Evolutionary conservation across 2,888 invertebrate genomes (phyloP).

Genomic region (Tenthredo distinguenda): DNA sequence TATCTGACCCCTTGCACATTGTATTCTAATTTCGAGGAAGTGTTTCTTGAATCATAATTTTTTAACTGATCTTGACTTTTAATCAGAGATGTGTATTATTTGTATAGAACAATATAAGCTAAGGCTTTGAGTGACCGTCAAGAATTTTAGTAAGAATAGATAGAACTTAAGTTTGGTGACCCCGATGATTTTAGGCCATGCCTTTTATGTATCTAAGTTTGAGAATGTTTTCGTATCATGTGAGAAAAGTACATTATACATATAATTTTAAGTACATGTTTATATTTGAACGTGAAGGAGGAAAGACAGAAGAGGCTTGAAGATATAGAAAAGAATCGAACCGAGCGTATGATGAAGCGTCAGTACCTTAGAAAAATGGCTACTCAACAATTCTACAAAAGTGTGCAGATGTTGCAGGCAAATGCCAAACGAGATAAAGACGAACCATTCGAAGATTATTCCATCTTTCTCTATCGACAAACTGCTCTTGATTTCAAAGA

Average conservation of each 20-base stretch:
- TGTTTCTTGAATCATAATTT: conserved; percentile 14
- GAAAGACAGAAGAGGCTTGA: conserved; percentile 87
- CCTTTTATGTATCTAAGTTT: background rate
- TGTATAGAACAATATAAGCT: background rate
- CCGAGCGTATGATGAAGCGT: conserved; percentile 83
- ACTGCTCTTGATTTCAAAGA: conserved; percentile 92
- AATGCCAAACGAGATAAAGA: conserved; percentile 84
- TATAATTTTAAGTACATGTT: conserved; percentile 26
- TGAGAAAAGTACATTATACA: background rate
- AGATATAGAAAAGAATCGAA: conserved; percentile 86
- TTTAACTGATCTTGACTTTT: background rate
- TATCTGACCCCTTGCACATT: background rate
- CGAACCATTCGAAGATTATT: conserved; percentile 90
- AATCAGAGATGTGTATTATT: background rate
- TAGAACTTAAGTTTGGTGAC: background rate
- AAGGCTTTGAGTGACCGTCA: background rate
- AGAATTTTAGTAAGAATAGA: background rate
- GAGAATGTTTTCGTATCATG: background rate
- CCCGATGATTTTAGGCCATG: background rate
- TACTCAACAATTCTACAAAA: conserved; percentile 91
- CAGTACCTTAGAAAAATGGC: conserved; percentile 87
- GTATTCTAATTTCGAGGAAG: background rate
- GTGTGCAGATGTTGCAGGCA: conserved; percentile 90
- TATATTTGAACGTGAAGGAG: conserved; percentile 79
- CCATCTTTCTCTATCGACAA: conserved; percentile 91